Percentiles rank a stretch among this genome's conserved stretches.
Conservation (phyloP, 2,113 vertebrate species). For the Pangasianodon hypophthalmus region DNA sequence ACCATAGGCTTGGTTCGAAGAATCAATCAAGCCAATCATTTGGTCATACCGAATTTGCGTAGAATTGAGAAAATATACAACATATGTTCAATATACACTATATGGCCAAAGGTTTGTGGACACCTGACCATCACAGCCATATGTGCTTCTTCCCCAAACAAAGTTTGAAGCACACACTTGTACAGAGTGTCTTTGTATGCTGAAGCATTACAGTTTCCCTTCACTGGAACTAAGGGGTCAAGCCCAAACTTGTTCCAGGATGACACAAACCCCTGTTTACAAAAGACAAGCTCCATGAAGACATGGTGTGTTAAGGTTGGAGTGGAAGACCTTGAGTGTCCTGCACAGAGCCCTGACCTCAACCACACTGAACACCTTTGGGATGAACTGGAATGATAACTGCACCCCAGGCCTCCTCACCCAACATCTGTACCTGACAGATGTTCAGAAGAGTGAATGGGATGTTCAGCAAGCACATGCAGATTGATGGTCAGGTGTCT, state of each 20-base stretch:
- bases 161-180: background rate
- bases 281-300: background rate
- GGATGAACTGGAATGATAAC: background rate
- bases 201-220: background rate
- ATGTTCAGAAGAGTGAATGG: background rate
- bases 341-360: background rate
- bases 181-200: background rate
- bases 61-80: no score
- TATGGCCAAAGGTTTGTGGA: background rate
- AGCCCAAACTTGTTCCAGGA: background rate
- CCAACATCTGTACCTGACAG: background rate
- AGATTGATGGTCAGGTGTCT: background rate
- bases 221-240: background rate
- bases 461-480: background rate
- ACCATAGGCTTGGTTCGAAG: no score
- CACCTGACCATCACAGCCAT: background rate
- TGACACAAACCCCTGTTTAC: background rate
- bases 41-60: no score
- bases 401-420: background rate
- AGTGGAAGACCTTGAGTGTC: background rate
- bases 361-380: background rate
- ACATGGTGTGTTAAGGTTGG: background rate
- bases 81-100: background rate
- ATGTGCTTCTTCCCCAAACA: background rate
- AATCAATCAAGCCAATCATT: no score